Conservation (phyloP, 1,140 invertebrate genomes). For the Aphis gossypii region DNA sequence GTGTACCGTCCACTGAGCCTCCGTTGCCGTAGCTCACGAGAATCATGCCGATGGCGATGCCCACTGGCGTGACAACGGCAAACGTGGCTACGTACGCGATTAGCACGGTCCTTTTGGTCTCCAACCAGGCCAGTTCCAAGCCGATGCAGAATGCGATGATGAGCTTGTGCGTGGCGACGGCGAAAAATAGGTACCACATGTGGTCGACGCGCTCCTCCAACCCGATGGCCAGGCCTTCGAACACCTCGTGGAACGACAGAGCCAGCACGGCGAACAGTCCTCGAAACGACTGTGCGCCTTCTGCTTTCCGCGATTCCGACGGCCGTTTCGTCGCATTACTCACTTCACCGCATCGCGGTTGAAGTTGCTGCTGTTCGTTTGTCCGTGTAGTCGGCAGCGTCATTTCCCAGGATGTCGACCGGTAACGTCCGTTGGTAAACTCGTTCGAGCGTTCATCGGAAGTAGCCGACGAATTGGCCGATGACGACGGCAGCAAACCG, state of each 20-base stretch:
- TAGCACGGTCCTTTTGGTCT: conserved; percentile 68
- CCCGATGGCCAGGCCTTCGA: conserved; percentile 83
- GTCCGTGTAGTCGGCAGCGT: not conserved
- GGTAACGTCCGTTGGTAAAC: not conserved
- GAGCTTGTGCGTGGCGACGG: conserved; percentile 78
- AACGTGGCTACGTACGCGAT: conserved; percentile 70
- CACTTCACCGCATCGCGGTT: conserved; percentile 13
- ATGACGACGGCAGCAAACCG: not conserved
- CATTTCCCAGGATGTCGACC: not conserved
- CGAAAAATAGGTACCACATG: conserved; percentile 74
- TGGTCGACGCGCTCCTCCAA: conserved; percentile 71
- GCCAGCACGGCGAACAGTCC: conserved; percentile 76
- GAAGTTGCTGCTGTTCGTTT: not conserved
- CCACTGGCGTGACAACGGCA: conserved; percentile 75
- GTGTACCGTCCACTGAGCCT: conserved; percentile 35
- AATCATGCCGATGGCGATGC: conserved; percentile 71
- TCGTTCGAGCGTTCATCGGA: conserved; percentile 59
- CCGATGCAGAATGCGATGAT: conserved; percentile 77
- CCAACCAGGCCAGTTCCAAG: conserved; percentile 73
- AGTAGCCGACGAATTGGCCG: conserved; percentile 60
- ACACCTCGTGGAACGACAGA: conserved; percentile 81
- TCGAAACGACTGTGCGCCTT: conserved; percentile 66
- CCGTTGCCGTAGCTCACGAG: conserved; percentile 64
- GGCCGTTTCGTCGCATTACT: conserved; percentile 21
- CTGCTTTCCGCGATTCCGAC: not conserved